Evolutionary conservation across 2,113 vertebrate species (phyloP), one percentile per base, ranked within the genome.

Genomic region (Eira barbara): DNA sequence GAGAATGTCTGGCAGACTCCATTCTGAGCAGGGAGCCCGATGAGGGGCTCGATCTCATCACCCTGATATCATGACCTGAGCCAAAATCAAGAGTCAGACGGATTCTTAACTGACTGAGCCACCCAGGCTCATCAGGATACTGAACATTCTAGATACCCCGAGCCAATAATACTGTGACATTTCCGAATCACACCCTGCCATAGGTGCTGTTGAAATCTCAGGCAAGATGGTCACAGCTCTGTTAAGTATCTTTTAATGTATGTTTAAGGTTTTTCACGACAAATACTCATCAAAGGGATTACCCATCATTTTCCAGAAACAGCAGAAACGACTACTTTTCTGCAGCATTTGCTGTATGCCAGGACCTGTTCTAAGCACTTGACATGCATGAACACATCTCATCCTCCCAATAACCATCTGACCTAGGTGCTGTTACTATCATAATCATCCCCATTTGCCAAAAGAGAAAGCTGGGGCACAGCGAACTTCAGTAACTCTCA

Each of bases 301-400:
- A 15, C 45, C 23, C 13, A 86, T 18, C 18, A 78, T 95, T 92
- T 93, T 89, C 95, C 96, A 49, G 20, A 93, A 81, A 96, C 74
- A 86, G 89, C 3, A 52, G 73, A 87, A 84, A 76, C 63, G 69
- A 36, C 52, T 74, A 76, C 9, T 80, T 96, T 65, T 52, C 49
- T 21, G 90, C 17, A 83, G 18, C 1, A 49, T 81, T 93, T 95
- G 47, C 57, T 89, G 65, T 34, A 27, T 80, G 21, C 25, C 7
- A 65, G 36, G n/a, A 42, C 34, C 55, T 81, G 25, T 93, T 81
- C 89, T 93, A 71, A 91, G 18, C 23, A 61, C 29, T 93, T 87
- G 79, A 61, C 49, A 63, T 81, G 17, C 69, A 65, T 94, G 59
- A 87, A 65, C 36, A 73, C 27, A 79, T 78, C 45, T 59, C 76